Evolutionary conservation across 37 sponge, comb jelly and placozoan genomes (phyloP), one percentile per base, ranked within the genome.

Genomic region (Halichondria panicea): DNA sequence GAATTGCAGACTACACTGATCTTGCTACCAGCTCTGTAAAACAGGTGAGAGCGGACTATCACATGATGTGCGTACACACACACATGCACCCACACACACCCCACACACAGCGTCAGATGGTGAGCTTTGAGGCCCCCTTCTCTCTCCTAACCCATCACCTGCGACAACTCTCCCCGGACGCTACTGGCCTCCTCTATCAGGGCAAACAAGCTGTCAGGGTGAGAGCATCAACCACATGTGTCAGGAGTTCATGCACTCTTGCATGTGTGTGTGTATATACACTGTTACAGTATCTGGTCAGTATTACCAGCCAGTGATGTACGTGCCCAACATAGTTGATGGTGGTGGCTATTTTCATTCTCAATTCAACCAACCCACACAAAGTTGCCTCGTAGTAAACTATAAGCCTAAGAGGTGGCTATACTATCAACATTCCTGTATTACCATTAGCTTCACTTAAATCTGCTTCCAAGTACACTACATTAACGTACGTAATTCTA

Each of bases 1-100:
- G 30, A 34, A 9, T 15, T 60, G 42, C 80, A 96, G 90, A 63
- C 30, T 97, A 97, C 53, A 93, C 97, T 36, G 94, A 93, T 21
- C 84, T 97, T 21, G 43, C 84, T 7, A 87, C 92, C 34, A 87
- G 92, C 60, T 82, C 82, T 27, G 76, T 97, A n/a, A 75, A 39
- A 12, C 92, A 96, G 82, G 92, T 92, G 32, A 55, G 74, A 28
- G 54, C 25, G 4, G 8, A 24, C 13, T 7, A 31, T 18, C 30
- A 9, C 59, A 43, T 59, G 41, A 59, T 25, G 22, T 9, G 13
- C 24, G 22, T 8, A 27, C n/a, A 27, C 21, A 12, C 27, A 6
- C 6, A 37, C 11, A 60, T 12, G 11, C 7, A 43, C 12, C 24
- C 12, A 45, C 66, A 39, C 37, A 37, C 7, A 12, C 8, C 67